phyloP scores from a whole-genome alignment of 2,113 vertebrate genomes.

The Takifugu flavidus region DNA sequence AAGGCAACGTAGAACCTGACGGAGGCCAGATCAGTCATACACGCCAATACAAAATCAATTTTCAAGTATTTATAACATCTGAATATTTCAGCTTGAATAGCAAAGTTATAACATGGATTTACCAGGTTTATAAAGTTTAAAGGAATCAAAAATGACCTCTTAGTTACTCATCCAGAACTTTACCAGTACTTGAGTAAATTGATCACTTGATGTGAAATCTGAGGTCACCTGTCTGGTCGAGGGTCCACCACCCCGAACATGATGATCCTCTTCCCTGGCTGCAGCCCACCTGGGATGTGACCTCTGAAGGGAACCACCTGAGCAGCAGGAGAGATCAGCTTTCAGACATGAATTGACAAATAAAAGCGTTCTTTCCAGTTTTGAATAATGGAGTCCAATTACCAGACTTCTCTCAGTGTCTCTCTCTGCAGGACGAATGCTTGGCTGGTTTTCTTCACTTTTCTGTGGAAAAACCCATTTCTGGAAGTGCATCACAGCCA shows the following conservation, averaged over 20 bases:
- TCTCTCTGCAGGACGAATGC: neutral
- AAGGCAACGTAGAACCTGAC: conserved; percentile 89
- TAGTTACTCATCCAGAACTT: too few species aligned
- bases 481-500: neutral
- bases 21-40: neutral
- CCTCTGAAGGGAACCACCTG: conserved; percentile 92
- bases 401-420: neutral
- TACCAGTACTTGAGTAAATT: too few species aligned
- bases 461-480: neutral
- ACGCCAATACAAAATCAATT: neutral
- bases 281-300: conserved; percentile 85
- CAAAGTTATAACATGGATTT: too few species aligned
- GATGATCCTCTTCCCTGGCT: conserved; percentile 88
- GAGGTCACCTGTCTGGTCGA: conserved; percentile 83
- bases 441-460: neutral
- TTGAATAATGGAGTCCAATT: neutral
- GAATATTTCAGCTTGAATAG: too few species aligned
- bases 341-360: neutral
- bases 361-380: neutral
- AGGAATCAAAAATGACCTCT: too few species aligned
- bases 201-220: neutral
- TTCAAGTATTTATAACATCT: too few species aligned
- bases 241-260: conserved; percentile 88
- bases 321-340: neutral
- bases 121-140: too few species aligned